Conservation (phyloP, 2,888 invertebrate genomes). For the Tenthredo notha region DNA sequence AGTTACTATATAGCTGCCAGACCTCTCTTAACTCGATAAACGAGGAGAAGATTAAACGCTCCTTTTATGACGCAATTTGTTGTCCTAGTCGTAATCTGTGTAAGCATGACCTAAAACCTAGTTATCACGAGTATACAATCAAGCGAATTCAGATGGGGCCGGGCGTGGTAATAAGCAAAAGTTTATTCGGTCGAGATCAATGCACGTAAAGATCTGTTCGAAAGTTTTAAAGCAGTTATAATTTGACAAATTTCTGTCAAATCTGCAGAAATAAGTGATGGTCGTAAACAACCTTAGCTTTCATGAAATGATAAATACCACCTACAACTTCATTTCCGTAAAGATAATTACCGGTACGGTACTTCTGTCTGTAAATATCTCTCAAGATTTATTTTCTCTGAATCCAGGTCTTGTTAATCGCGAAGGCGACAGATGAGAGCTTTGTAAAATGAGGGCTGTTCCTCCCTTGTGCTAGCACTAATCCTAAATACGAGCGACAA, state of each 20-base stretch:
- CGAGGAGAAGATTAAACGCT: constrained; percentile 20
- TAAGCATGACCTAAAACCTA: constrained; percentile 45
- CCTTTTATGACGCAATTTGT: constrained; percentile 34
- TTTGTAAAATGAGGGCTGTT: constrained; percentile 4
- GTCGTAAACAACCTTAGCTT: not conserved
- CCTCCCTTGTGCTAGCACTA: not conserved
- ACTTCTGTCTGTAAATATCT: not conserved
- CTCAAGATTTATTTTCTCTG: not conserved
- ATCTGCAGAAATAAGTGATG: not conserved
- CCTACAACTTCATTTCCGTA: not conserved
- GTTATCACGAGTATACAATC: constrained; percentile 9
- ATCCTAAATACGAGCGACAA: constrained; percentile 1
- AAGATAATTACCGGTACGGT: not conserved
- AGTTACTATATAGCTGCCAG: not conserved
- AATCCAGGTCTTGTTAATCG: constrained; percentile 17
- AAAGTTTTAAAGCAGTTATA: not conserved
- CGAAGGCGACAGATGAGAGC: not conserved
- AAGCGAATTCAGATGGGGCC: not conserved
- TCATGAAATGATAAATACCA: not conserved
- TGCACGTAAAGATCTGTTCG: not conserved
- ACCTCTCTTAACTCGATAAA: not conserved
- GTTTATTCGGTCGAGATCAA: not conserved
- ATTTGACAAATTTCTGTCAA: too few relatives aligned
- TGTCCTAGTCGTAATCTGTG: constrained; percentile 32
- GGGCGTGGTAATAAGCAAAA: not conserved